Conservation (phyloP, 2,888 invertebrate genomes). For the Digitonthophagus gazella region DNA sequence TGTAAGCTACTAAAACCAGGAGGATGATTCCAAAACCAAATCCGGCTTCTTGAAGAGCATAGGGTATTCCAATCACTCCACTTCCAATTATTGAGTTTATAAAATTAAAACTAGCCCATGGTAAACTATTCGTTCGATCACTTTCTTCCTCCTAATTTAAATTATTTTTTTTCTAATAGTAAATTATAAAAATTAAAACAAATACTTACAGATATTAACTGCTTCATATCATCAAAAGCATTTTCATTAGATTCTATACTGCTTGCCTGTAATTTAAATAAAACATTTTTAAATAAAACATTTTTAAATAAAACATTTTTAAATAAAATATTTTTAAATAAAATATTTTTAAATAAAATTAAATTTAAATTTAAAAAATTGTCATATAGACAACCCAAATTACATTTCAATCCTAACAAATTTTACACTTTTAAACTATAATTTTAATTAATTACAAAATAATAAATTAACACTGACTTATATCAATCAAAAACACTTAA, state of each 20-base stretch:
- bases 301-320: too few relatives aligned
- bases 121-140: conserved; percentile 65
- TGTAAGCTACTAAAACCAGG: conserved; percentile 66
- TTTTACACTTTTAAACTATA: too few relatives aligned
- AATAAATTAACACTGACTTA: too few relatives aligned
- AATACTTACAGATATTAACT: conserved; percentile 59
- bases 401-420: too few relatives aligned
- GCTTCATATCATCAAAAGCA: conserved; percentile 66
- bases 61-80: conserved; percentile 84
- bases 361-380: too few relatives aligned
- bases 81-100: conserved; percentile 87
- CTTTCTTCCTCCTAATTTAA: conserved; percentile 52
- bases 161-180: not conserved
- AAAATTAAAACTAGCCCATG: conserved; percentile 81
- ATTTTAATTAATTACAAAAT: too few relatives aligned
- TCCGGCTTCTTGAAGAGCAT: conserved; percentile 76
- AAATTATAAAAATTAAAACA: conserved; percentile 6
- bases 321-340: too few relatives aligned
- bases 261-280: conserved; percentile 55
- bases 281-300: too few relatives aligned
- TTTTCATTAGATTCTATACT: conserved; percentile 62
- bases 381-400: too few relatives aligned
- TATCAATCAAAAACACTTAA: too few relatives aligned
- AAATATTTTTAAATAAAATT: too few relatives aligned
- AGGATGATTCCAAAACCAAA: conserved; percentile 73